Evolutionary conservation across 2,797 vertebrate species (phyloP).

Genomic region (Melanotaenia maccullochi): DNA sequence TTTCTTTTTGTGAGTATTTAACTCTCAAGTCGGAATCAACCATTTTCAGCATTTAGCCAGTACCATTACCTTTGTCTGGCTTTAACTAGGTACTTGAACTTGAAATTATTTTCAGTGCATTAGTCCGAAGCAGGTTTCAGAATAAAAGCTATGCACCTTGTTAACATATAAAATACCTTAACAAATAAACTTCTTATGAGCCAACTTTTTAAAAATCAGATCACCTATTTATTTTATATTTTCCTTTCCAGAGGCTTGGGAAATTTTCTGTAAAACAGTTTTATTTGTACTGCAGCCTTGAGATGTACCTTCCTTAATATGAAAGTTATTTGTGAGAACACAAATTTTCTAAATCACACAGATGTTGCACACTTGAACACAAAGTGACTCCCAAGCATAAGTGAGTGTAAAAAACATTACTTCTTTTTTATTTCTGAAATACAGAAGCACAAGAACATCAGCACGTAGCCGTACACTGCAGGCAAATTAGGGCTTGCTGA

Average conservation of each 20-base stretch:
- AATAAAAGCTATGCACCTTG: not conserved
- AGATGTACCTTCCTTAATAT: too few relatives aligned
- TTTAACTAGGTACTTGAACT: not conserved
- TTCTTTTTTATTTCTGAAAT: too few relatives aligned
- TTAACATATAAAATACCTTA: not conserved
- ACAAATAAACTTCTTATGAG: not conserved
- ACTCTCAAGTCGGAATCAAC: not conserved
- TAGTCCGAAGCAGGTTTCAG: not conserved
- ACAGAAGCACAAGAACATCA: too few relatives aligned
- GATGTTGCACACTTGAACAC: too few relatives aligned
- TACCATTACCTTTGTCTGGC: not conserved
- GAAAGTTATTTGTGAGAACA: too few relatives aligned
- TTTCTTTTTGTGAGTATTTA: not conserved
- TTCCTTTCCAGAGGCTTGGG: not conserved
- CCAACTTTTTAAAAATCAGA: not conserved
- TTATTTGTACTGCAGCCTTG: too few relatives aligned
- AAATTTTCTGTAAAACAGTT: not conserved
- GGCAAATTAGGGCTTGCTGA: too few relatives aligned
- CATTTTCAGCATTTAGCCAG: conserved; percentile 1
- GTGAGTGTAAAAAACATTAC: too few relatives aligned
- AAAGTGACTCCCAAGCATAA: too few relatives aligned
- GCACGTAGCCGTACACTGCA: too few relatives aligned
- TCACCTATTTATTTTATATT: not conserved
- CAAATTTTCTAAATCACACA: too few relatives aligned
- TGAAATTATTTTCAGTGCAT: not conserved